Evolutionary conservation across 2,888 invertebrate species (phyloP), one percentile per base, ranked within the genome.

Genomic region (Nemotelus pantherinus): DNA sequence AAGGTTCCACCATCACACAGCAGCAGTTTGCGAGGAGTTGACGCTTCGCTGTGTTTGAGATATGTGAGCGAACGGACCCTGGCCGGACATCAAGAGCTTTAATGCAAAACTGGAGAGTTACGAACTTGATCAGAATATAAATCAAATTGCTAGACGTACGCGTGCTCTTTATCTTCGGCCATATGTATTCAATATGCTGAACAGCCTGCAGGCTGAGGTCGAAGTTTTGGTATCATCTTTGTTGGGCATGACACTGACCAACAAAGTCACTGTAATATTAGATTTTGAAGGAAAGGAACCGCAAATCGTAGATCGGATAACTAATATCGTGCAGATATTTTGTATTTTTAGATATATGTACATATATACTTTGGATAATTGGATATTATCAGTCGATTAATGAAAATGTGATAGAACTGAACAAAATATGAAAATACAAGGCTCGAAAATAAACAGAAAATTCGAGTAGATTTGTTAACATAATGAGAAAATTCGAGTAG

Each of bases 51-150:
- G 25, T 25, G 25, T 25, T 25, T 25, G 25, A 25, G 25, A 25
- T 25, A 25, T 25, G 25, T 25, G 25, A 25, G 25, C 25, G 25
- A 25, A 25, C 25, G 25, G 25, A 39, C 53, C 70, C 68, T 50
- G 70, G 43, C 53, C 39, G 53, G 55, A 2, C 70, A 70, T 45
- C 57, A 39, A n/a, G 72, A 74, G 74, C 74, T 74, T 74, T 63
- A 74, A 74, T 60, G 74, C 74, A 74, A 74, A 74, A 63, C 74
- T 60, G 74, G 74, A 74, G 63, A 74, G 47, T 74, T 48, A 60
- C 74, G 41, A 50, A 74, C 74, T 70, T 74, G 74, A 74, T 74
- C 74, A 60, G 74, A 74, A 74, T 74, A 74, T 74, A 74, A 74
- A 74, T 74, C 74, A 74, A 74, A 74, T 74, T 74, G 50, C 48